These are phyloP conservation scores for Hipparchia semele DNA, from an alignment of 2,888 invertebrate species.

Conservation along the genomic window DNA sequence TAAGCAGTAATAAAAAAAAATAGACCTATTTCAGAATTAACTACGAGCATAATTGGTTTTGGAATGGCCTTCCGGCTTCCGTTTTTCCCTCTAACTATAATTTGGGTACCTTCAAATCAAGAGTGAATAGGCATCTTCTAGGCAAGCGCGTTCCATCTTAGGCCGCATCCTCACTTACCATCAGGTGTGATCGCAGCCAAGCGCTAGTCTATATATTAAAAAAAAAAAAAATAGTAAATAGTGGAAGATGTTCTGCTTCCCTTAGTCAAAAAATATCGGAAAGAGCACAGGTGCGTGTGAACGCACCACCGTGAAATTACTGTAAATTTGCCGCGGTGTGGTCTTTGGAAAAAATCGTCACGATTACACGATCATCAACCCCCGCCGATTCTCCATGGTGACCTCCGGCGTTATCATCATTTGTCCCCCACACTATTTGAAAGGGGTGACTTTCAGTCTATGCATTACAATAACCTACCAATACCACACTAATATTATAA, in stretches of 20 bases:
- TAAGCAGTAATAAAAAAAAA: neutral
- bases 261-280: slow-evolving; percentile 25
- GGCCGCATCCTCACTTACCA: no score
- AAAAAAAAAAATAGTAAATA: no score
- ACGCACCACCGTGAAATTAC: slow-evolving; percentile 77
- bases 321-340: slow-evolving; percentile 79
- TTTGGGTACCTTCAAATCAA: no score
- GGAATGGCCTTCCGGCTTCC: no score
- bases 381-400: slow-evolving; percentile 72
- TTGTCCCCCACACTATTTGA: slow-evolving; percentile 53
- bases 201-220: no score
- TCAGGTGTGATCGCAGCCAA: no score
- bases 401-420: slow-evolving; percentile 68
- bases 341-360: slow-evolving; percentile 72
- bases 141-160: no score
- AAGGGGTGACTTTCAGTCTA: slow-evolving; percentile 21
- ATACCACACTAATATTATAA: no score
- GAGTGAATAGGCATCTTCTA: no score
- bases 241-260: slow-evolving; percentile 20
- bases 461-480: neutral
- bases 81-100: no score
- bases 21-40: neutral
- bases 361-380: slow-evolving; percentile 78
- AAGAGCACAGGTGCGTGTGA: slow-evolving; percentile 65
- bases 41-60: no score